phyloP scores from a whole-genome alignment of 2,113 vertebrate genomes.

The Gambusia holbrooki region DNA sequence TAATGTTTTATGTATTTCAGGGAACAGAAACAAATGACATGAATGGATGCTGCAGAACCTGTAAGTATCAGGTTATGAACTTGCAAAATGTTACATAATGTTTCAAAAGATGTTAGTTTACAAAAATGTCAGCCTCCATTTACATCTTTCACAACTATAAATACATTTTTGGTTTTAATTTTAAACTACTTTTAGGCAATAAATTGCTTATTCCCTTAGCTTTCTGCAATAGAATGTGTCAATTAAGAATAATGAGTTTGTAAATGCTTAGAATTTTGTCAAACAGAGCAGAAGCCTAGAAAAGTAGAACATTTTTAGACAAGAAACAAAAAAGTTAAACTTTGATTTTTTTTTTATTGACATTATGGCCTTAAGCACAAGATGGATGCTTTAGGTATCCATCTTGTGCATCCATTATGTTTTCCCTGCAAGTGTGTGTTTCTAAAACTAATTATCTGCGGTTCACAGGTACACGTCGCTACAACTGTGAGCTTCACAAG shows the following conservation, averaged over 20 bases:
- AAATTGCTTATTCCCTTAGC: neutral
- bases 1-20: constrained; percentile 55
- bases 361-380: neutral
- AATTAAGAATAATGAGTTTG: neutral
- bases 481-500: constrained; percentile 72
- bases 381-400: too few relatives aligned
- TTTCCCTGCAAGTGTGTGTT: neutral
- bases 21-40: constrained; percentile 70
- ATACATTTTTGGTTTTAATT: neutral
- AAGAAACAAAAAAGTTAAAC: neutral
- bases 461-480: constrained; percentile 55
- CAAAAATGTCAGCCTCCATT: too few relatives aligned
- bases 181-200: neutral
- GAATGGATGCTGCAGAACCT: constrained; percentile 77
- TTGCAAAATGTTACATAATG: neutral
- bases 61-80: constrained; percentile 63
- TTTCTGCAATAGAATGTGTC: neutral
- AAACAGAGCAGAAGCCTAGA: neutral
- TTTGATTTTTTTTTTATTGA: neutral
- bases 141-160: neutral
- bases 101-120: neutral
- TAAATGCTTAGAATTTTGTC: neutral
- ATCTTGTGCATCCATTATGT: too few relatives aligned
- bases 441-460: constrained; percentile 4
- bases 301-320: neutral